Conservation (phyloP, 2,888 invertebrate species). For the Serripes groenlandicus region DNA sequence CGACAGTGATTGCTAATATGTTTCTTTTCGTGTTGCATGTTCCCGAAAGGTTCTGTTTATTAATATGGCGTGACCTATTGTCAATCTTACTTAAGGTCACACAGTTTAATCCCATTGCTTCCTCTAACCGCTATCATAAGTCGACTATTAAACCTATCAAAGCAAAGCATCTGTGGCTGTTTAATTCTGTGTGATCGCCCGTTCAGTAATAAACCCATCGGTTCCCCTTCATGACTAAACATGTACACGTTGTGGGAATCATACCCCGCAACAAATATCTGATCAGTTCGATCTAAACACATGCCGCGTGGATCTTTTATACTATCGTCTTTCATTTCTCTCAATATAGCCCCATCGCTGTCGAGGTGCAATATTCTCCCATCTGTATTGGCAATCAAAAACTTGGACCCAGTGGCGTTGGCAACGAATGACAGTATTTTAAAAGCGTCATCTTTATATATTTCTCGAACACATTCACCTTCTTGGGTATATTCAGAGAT, state of each 20-base stretch:
- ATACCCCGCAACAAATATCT: conserved; percentile 20
- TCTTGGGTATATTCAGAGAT: conserved; percentile 20
- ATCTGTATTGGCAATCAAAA: conserved; percentile 16
- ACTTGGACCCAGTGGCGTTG: neutral
- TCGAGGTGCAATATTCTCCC: conserved; percentile 22
- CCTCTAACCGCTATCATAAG: conserved; percentile 36
- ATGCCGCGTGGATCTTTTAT: neutral
- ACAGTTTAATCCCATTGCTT: conserved; percentile 43
- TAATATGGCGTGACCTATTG: no score
- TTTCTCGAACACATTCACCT: conserved; percentile 22
- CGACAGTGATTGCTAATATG: no score
- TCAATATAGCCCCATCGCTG: neutral
- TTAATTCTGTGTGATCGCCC: conserved; percentile 16
- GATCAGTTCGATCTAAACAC: conserved; percentile 13
- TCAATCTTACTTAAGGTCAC: conserved; percentile 36
- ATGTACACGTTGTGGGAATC: conserved; percentile 11
- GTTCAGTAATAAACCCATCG: conserved; percentile 9
- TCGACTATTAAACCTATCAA: conserved; percentile 39
- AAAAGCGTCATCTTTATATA: conserved; percentile 4
- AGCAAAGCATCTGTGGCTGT: conserved; percentile 41
- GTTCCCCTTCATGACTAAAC: conserved; percentile 16
- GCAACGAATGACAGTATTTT: neutral
- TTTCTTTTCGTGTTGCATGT: no score
- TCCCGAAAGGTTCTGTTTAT: no score
- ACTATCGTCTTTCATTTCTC: neutral